phyloP scores from a whole-genome alignment of 2,888 invertebrate species.

The Trichopria drosophilae region DNA sequence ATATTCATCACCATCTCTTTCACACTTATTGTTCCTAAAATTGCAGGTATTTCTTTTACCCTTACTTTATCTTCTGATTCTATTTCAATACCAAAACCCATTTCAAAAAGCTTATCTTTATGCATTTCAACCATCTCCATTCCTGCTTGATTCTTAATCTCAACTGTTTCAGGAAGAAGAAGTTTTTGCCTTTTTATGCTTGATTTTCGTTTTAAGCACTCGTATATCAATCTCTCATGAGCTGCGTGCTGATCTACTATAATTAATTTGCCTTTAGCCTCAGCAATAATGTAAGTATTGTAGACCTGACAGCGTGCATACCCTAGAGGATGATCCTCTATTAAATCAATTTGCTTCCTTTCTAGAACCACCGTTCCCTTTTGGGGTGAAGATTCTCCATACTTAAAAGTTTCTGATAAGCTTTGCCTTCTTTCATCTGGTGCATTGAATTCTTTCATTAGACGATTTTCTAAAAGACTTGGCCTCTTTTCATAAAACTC shows the following conservation, averaged over 20 bases:
- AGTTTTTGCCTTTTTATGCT: conserved; percentile 16
- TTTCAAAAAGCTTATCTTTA: conserved; percentile 18
- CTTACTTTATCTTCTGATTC: conserved; percentile 11
- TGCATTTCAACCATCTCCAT: conserved; percentile 11
- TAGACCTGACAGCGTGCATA: conserved; percentile 19
- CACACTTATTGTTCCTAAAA: conserved; percentile 18
- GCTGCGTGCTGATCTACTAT: conserved; percentile 22
- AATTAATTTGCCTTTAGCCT: conserved; percentile 14
- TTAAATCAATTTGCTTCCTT: conserved; percentile 19
- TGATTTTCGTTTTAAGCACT: conserved; percentile 14
- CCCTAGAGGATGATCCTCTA: conserved; percentile 15
- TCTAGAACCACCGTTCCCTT: conserved; percentile 19
- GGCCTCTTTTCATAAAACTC: conserved; percentile 21
- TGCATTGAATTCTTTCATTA: conserved; percentile 23
- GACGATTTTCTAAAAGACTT: conserved; percentile 24
- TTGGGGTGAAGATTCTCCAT: conserved; percentile 13
- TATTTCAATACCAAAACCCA: conserved; percentile 15
- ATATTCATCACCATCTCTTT: conserved; percentile 14
- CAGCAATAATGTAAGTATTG: conserved; percentile 22
- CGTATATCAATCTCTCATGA: conserved; percentile 15
- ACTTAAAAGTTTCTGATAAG: conserved; percentile 17
- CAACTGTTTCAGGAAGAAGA: conserved; percentile 20
- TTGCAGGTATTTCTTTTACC: conserved; percentile 17
- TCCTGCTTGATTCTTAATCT: conserved; percentile 10
- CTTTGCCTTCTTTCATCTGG: conserved; percentile 14